Base-by-base conservation (phyloP, 2,113 vertebrate genomes). In the Pheucticus melanocephalus region DNA sequence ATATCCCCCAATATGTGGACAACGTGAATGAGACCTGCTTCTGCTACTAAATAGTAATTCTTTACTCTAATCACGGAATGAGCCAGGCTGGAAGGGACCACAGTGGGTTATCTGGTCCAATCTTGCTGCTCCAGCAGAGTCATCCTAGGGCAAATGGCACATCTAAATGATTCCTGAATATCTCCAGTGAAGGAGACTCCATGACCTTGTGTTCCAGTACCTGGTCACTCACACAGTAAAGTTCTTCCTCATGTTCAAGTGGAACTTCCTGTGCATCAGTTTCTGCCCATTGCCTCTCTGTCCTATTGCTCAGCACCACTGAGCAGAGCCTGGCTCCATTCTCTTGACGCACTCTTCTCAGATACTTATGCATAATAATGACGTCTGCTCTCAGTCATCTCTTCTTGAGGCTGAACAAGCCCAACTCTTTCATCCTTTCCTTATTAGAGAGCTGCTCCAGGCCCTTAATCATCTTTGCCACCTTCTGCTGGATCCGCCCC, bases 401-500 rank as follows among this genome's bases (percentile, higher is more conserved):
- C 23, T 53, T 66, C 18, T 18, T 16, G 20, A 60, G 28, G 28
- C 28, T 68, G 28, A 73, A 45, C 39, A 60, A 28, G 17, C 75
- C 21, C 7, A 45, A 21, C 23, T 39, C 9, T 51, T 7, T 33
- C 10, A 51, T 33, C 45, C 33, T 66, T 59, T n/a, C 10, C 23
- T 53, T 44, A 3, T 17, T 6, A 45, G 19, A 66, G 15, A 59
- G 35, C 30, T 51, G 4, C 13, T 73, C 4, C 33, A 39, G 33
- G n/a, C 69, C 12, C 9, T 18, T 57, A 30, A 27, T 73, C 15
- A 15, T 73, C 18, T 57, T 51, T 44, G 12, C n/a, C 0, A 15
- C 3, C 6, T 57, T 66, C 39, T 23, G 3, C 19, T 82, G 33
- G 19, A 59, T 2, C 4, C 0, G 0, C 19, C 24, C 6, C 22